phyloP scores from a whole-genome alignment of 2,113 vertebrate species.

The Sebastes fasciatus region DNA sequence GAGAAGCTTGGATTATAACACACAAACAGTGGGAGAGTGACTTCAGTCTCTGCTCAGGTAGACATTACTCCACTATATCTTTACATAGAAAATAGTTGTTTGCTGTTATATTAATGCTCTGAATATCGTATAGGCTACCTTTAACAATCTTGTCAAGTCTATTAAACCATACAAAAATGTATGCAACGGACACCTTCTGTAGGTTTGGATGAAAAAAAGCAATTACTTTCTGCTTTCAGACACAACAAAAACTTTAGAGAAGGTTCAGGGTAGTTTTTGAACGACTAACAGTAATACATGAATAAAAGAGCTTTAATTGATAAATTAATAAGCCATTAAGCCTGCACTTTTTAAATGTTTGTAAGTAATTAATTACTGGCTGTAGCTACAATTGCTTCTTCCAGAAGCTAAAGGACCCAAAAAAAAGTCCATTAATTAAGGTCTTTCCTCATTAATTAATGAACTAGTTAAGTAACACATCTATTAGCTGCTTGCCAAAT shows the following conservation, averaged over 20 bases:
- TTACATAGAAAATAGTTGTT: too few species aligned
- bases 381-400: background rate
- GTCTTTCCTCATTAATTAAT: conserved; percentile 18
- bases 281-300: background rate
- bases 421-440: conserved; percentile 43
- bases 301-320: conserved; percentile 8
- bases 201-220: background rate
- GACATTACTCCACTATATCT: too few species aligned
- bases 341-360: conserved; percentile 14
- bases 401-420: background rate
- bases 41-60: too few species aligned
- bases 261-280: background rate
- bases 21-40: too few species aligned
- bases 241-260: background rate
- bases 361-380: conserved; percentile 1
- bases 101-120: too few species aligned
- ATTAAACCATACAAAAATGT: too few species aligned
- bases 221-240: background rate
- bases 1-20: too few species aligned
- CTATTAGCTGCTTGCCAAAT: conserved; percentile 11
- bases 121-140: too few species aligned
- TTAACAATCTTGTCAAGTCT: too few species aligned
- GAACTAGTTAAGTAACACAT: conserved; percentile 21
- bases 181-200: background rate
- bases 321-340: background rate